phyloP scores from a whole-genome alignment of 2,113 vertebrate genomes.

The Lepidothrix coronata region DNA sequence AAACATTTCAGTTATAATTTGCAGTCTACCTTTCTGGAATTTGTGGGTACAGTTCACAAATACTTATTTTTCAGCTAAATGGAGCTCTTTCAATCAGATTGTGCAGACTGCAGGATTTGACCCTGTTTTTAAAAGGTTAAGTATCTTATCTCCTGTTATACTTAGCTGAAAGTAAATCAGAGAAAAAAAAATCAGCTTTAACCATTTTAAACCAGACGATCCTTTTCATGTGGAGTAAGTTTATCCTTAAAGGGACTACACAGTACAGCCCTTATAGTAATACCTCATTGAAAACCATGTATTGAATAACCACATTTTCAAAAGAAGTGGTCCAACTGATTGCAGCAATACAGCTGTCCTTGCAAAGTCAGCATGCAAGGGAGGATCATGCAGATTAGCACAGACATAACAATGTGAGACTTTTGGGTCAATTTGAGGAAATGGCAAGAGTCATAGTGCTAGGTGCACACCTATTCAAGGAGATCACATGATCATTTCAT shows the following conservation, averaged over 20 bases:
- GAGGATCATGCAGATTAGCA: slow-evolving; percentile 38
- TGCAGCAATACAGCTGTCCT: slow-evolving; percentile 35
- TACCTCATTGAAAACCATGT: slow-evolving; percentile 34
- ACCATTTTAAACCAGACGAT: slow-evolving; percentile 44
- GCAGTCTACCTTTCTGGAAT: neutral
- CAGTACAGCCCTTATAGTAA: neutral
- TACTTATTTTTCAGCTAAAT: neutral
- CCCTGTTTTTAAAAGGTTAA: neutral
- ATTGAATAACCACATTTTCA: slow-evolving; percentile 56
- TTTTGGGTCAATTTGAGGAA: slow-evolving; percentile 46
- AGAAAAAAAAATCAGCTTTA: neutral
- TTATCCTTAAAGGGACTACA: neutral
- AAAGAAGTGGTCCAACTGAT: slow-evolving; percentile 49
- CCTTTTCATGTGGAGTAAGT: slow-evolving; percentile 62
- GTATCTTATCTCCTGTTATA: slow-evolving; percentile 10
- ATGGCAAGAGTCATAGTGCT: slow-evolving; percentile 17
- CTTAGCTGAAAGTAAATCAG: slow-evolving; percentile 38
- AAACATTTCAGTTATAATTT: neutral
- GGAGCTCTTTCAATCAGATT: neutral
- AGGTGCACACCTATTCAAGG: slow-evolving; percentile 28
- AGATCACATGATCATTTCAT: slow-evolving; percentile 21
- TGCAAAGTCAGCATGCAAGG: neutral
- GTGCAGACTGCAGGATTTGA: neutral
- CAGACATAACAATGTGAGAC: slow-evolving; percentile 31
- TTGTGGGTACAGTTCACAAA: neutral